Base-by-base conservation (phyloP, 37 sponge, comb jelly and placozoan species). In the Mnemiopsis leidyi region DNA sequence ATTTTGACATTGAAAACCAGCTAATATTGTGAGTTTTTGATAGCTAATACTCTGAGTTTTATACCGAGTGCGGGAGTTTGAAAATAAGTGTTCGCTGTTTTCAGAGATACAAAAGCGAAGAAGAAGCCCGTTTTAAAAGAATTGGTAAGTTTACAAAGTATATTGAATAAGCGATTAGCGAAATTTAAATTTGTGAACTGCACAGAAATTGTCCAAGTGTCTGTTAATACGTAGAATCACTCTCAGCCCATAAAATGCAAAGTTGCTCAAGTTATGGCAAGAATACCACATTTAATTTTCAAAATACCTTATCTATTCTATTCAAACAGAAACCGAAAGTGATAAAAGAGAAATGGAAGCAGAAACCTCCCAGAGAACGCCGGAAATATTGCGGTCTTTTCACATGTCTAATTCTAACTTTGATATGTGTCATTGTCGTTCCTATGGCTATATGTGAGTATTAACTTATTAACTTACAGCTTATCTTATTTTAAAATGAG, bases 401-500 rank as follows among this genome's bases (percentile, higher is more conserved):
- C 90, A 33, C 16, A 13, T 85, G 39, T 29, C 5, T 85, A 5
- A 37, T 85, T 13, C 90, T 85, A 1, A 25, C 61, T 26, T 2
- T 39, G 29, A 21, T 85, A 18, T 28, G 36, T 1, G 39, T 85
- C 9, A 85, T 85, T 1, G 35, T 85, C 39, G 61, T 85, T 1
- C 90, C 90, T 23, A 85, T 85, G 35, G 90, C 90, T 16, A 85
- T 85, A 38, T 85, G 90, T 85, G 39, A 85, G 90, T 71, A 23
- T 7, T 71, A 18, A 23, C 20, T 18, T 29, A 71, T 25, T 71
- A 18, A 71, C 20, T 71, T 29, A 28, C n/a, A n/a, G n/a, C n/a
- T n/a, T n/a, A n/a, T n/a, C n/a, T n/a, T n/a, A n/a, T n/a, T n/a
- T n/a, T n/a, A n/a, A n/a, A n/a, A n/a, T n/a, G n/a, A n/a, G n/a